Conservation (phyloP, 2,113 vertebrate genomes). For the Meriones unguiculatus region DNA sequence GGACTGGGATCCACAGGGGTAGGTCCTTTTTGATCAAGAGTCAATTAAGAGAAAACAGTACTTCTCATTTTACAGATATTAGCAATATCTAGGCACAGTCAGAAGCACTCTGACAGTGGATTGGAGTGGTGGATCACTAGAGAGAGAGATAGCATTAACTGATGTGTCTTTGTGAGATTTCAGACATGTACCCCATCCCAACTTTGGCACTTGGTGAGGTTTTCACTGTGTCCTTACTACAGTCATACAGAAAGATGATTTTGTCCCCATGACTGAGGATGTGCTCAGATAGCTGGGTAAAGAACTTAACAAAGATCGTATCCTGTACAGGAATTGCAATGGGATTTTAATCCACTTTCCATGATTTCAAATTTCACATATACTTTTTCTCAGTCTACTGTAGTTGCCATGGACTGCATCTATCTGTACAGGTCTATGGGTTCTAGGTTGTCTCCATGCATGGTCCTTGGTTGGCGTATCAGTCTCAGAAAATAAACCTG, state of each 20-base stretch:
- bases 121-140: not conserved
- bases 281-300: not conserved
- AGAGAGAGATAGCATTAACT: not conserved
- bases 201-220: not conserved
- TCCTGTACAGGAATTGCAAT: not conserved
- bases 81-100: not conserved
- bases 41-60: slow-evolving; percentile 24
- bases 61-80: not conserved
- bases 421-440: too few species aligned
- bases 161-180: not conserved
- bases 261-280: not conserved
- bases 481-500: too few species aligned
- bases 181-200: not conserved
- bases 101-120: not conserved
- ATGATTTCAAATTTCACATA: not conserved
- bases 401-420: not conserved
- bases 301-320: not conserved
- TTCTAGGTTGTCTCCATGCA: too few species aligned
- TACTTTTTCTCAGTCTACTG: not conserved
- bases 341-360: not conserved
- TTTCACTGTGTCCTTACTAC: not conserved
- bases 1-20: not conserved
- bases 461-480: too few species aligned
- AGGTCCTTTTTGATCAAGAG: not conserved
- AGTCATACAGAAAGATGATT: not conserved